These are phyloP conservation scores for Brachionus rotundiformis DNA, from an alignment of 1,140 invertebrate genomes.

Conservation along the genomic window DNA sequence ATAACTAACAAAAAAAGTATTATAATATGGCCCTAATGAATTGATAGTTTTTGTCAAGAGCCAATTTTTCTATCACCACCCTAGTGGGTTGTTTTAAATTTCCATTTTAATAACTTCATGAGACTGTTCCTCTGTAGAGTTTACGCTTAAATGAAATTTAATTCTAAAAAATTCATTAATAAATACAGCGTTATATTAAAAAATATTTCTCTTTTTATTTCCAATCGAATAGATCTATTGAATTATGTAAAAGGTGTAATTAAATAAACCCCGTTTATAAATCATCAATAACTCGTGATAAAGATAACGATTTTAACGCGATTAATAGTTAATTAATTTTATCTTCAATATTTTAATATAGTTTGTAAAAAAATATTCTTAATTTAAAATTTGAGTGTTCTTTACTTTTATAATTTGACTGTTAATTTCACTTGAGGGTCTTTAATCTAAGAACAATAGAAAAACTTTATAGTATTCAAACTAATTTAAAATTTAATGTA, in stretches of 20 bases:
- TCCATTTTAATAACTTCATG: background rate
- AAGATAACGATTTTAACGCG: no score
- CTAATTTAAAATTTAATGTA: conserved; percentile 11
- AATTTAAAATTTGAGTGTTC: no score
- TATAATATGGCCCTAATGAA: background rate
- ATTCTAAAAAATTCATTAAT: background rate
- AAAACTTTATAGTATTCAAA: background rate
- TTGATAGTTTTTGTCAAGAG: background rate
- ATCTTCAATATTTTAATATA: no score
- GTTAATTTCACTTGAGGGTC: background rate
- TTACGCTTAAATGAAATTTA: background rate
- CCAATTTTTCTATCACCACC: background rate
- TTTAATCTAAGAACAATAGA: background rate
- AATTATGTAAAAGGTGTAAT: no score
- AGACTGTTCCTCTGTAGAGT: background rate
- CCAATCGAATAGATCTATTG: background rate
- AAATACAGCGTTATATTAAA: no score
- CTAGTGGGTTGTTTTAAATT: background rate
- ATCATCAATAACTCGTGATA: no score
- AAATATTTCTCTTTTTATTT: background rate
- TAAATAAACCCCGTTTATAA: background rate
- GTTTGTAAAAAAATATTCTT: no score
- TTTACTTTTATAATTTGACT: no score
- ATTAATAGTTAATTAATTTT: no score
- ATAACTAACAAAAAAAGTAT: background rate